Conservation (phyloP, 2,797 vertebrate genomes). For the Sebastes variabilis region DNA sequence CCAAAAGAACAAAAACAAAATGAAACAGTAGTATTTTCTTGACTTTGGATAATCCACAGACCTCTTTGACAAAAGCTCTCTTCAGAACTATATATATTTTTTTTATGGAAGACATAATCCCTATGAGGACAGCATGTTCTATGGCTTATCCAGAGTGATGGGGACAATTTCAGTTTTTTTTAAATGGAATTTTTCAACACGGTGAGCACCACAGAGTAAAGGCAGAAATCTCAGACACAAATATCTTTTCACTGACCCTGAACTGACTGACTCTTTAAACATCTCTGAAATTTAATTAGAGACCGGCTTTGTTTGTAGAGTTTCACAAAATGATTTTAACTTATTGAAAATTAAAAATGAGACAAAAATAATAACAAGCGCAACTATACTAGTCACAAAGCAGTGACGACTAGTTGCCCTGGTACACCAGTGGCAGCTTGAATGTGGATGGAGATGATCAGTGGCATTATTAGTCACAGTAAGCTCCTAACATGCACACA, state of each 20-base stretch:
- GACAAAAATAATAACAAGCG: background rate
- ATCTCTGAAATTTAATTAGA: background rate
- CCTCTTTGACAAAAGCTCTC: no score
- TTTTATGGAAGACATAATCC: no score
- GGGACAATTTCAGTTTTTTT: no score
- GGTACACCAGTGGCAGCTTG: slow-evolving; percentile 13
- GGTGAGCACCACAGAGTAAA: no score
- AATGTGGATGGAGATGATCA: slow-evolving; percentile 45
- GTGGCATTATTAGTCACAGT: slow-evolving; percentile 41
- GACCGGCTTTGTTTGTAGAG: background rate
- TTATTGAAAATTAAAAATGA: background rate
- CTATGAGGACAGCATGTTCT: no score
- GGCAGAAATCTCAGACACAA: no score
- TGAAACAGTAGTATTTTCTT: no score
- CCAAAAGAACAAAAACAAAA: no score
- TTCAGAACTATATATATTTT: no score
- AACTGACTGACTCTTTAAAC: background rate
- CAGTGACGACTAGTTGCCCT: background rate
- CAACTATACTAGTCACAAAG: background rate
- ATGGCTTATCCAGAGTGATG: no score
- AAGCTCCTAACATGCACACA: slow-evolving; percentile 26
- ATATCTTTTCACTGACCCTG: background rate
- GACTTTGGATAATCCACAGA: no score
- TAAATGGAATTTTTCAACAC: no score
- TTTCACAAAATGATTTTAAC: background rate